Conservation (phyloP, 1,140 invertebrate genomes). For the Araneus ventricosus region DNA sequence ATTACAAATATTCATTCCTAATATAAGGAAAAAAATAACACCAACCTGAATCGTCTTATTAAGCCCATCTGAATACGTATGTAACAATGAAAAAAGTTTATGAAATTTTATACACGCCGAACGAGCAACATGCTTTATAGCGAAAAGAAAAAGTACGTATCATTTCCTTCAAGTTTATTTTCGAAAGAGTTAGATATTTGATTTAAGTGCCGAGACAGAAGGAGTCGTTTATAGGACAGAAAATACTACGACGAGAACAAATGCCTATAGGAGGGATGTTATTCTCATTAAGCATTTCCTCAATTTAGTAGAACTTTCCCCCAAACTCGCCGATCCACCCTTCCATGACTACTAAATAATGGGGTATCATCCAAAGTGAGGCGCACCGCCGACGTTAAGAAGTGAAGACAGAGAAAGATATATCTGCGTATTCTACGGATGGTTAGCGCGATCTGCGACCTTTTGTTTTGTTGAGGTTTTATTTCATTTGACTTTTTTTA, state of each 20-base stretch:
- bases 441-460: slow-evolving; percentile 65
- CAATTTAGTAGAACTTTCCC: slow-evolving; percentile 67
- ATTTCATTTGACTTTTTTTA: slow-evolving; percentile 43
- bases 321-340: slow-evolving; percentile 53
- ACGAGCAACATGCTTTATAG: background rate
- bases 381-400: slow-evolving; percentile 54
- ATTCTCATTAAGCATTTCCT: slow-evolving; percentile 75
- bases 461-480: slow-evolving; percentile 68
- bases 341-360: slow-evolving; percentile 75
- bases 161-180: background rate
- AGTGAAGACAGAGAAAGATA: slow-evolving; percentile 64
- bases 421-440: slow-evolving; percentile 71
- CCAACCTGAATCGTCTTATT: too few relatives aligned
- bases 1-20: too few relatives aligned
- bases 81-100: too few relatives aligned
- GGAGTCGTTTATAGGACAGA: background rate
- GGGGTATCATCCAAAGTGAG: slow-evolving; percentile 70
- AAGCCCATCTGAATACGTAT: too few relatives aligned
- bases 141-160: background rate
- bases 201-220: background rate
- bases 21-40: too few relatives aligned
- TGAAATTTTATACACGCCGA: background rate
- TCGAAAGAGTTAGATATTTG: background rate
- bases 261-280: slow-evolving; percentile 65
- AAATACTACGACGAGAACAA: slow-evolving; percentile 10